Conservation (phyloP, 2,888 invertebrate genomes). For the Drosophila mimetica region DNA sequence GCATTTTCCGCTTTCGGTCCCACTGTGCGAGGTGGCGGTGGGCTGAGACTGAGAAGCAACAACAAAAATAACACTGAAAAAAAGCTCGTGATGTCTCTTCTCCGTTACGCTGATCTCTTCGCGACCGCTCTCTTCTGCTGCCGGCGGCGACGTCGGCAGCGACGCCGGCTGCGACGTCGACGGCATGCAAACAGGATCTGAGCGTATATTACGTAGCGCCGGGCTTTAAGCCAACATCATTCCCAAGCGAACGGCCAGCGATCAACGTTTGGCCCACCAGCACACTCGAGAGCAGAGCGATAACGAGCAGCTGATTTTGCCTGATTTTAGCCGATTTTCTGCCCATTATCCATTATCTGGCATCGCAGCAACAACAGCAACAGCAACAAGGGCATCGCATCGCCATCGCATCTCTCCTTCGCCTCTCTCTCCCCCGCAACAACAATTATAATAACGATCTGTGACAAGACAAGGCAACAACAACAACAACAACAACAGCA, state of each 20-base stretch:
- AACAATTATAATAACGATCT: conserved; percentile 33
- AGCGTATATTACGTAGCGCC: conserved; percentile 81
- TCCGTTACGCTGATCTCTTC: conserved; percentile 11
- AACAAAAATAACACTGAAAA: conserved; percentile 25
- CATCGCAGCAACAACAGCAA: conserved; percentile 34
- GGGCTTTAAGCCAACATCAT: conserved; percentile 83
- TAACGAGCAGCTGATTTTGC: conserved; percentile 46
- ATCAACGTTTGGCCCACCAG: conserved; percentile 52
- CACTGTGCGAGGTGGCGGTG: conserved; percentile 41
- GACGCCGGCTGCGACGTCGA: conserved; percentile 41
- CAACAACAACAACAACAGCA: conserved; percentile 42
- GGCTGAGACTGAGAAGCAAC: conserved; percentile 13
- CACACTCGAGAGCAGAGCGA: conserved; percentile 33
- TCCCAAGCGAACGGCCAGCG: conserved; percentile 69
- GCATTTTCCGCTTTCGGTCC: background rate
- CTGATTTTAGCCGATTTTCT: conserved; percentile 7
- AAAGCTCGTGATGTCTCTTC: conserved; percentile 38
- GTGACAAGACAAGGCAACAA: conserved; percentile 10
- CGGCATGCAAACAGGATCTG: conserved; percentile 82
- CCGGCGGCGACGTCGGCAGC: conserved; percentile 16
- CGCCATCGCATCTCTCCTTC: conserved; percentile 8
- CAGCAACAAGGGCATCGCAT: conserved; percentile 15
- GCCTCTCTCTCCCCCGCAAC: conserved; percentile 33
- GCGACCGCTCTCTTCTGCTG: conserved; percentile 24
- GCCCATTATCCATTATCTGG: conserved; percentile 57